Evolutionary conservation across 2,797 vertebrate species (phyloP).

Genomic region (Premnoplex brunnescens): DNA sequence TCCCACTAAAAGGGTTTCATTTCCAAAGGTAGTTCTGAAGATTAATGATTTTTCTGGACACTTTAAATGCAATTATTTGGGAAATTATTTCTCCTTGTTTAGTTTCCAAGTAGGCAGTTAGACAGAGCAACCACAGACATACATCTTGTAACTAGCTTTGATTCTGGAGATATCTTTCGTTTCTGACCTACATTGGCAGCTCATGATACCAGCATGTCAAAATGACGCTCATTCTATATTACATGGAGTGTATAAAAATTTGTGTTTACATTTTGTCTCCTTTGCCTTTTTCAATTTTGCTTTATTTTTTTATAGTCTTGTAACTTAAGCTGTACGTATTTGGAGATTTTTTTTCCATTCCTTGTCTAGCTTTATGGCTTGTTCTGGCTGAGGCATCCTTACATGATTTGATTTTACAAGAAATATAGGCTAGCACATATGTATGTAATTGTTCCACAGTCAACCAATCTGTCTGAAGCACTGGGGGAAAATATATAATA

Average conservation of each 20-base stretch:
- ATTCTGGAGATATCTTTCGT: slow-evolving; percentile 17
- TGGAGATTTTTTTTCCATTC: slow-evolving; percentile 62
- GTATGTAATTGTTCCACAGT: slow-evolving; percentile 30
- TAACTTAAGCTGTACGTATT: slow-evolving; percentile 69
- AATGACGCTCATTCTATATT: slow-evolving; percentile 3
- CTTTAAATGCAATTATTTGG: background rate
- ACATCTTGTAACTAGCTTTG: background rate
- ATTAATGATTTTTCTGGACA: background rate
- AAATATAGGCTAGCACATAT: slow-evolving; percentile 42
- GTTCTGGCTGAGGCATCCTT: slow-evolving; percentile 53
- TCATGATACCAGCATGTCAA: background rate
- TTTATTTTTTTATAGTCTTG: slow-evolving; percentile 69
- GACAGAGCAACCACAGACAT: background rate
- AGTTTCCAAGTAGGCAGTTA: slow-evolving; percentile 6
- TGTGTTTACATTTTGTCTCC: slow-evolving; percentile 46
- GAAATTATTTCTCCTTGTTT: slow-evolving; percentile 2
- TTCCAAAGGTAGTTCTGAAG: background rate
- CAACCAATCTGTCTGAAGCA: slow-evolving; percentile 24
- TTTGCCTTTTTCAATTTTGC: slow-evolving; percentile 57
- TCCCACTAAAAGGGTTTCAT: background rate
- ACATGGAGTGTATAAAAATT: background rate
- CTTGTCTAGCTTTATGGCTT: slow-evolving; percentile 75
- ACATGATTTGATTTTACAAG: slow-evolving; percentile 51
- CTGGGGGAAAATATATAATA: background rate
- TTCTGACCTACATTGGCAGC: slow-evolving; percentile 23